Evolutionary conservation across 2,888 invertebrate species (phyloP).

Genomic region (Nudaria mundana): DNA sequence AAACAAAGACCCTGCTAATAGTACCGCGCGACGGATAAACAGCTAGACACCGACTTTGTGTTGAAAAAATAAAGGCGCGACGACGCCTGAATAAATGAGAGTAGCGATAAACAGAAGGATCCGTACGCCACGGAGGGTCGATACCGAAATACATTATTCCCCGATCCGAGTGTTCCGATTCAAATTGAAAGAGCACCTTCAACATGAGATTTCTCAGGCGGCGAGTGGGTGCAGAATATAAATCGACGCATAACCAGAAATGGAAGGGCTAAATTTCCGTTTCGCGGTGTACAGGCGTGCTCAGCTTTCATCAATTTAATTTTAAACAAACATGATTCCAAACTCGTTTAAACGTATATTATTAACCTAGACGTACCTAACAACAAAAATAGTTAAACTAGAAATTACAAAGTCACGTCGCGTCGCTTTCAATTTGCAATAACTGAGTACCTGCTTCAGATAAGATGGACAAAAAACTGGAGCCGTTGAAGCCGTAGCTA

Average conservation of each 20-base stretch:
- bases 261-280: slow-evolving; percentile 76
- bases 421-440: slow-evolving; percentile 21
- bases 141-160: slow-evolving; percentile 81
- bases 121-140: slow-evolving; percentile 75
- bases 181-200: slow-evolving; percentile 82
- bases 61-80: slow-evolving; percentile 79
- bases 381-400: too few species aligned
- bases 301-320: slow-evolving; percentile 41
- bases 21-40: slow-evolving; percentile 70
- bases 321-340: too few species aligned
- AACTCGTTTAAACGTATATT: slow-evolving; percentile 15
- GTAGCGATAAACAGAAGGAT: slow-evolving; percentile 80
- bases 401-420: slow-evolving; percentile 11
- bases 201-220: slow-evolving; percentile 81
- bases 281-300: slow-evolving; percentile 61
- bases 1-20: slow-evolving; percentile 75
- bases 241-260: slow-evolving; percentile 80
- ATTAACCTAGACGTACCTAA: slow-evolving; percentile 4
- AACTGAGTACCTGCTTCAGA: slow-evolving; percentile 14
- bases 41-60: slow-evolving; percentile 69
- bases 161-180: slow-evolving; percentile 81
- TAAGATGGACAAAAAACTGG: slow-evolving; percentile 23
- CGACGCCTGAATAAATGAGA: slow-evolving; percentile 80
- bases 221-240: slow-evolving; percentile 81
- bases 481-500: slow-evolving; percentile 32